Percentiles rank a stretch among this genome's conserved stretches.
phyloP scores from a whole-genome alignment of 2,797 vertebrate genomes.

The Carcharodon carcharias region DNA sequence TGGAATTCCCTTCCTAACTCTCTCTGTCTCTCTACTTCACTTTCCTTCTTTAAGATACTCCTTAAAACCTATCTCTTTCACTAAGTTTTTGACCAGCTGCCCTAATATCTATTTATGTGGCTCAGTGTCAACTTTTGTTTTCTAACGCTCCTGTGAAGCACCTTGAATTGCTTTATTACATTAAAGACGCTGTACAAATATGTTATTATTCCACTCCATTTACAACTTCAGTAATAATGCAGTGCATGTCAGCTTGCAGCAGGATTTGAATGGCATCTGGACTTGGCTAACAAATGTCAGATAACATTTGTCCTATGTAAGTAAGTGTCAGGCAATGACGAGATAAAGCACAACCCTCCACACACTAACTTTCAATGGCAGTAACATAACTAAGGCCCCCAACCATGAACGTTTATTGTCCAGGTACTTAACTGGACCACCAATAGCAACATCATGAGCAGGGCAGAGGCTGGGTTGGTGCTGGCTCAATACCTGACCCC shows the following conservation, averaged over 20 bases:
- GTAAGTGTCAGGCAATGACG: not conserved
- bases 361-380: not conserved
- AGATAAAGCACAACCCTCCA: not conserved
- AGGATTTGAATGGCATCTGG: not conserved
- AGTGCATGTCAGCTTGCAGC: not conserved
- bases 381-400: not conserved
- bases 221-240: not conserved
- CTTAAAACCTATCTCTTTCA: not conserved
- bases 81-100: not conserved
- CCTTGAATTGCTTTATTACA: not conserved
- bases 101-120: too few species aligned
- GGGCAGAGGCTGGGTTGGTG: not conserved
- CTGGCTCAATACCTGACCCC: not conserved
- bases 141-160: too few species aligned
- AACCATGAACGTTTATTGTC: not conserved
- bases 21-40: not conserved
- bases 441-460: not conserved
- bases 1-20: not conserved
- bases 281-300: not conserved
- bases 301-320: not conserved
- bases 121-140: not conserved
- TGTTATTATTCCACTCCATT: not conserved
- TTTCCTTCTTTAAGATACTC: not conserved
- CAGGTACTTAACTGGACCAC: not conserved
- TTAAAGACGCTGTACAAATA: not conserved